Base-by-base conservation (phyloP, 2,888 invertebrate genomes). In the Latrodectus hesperus region DNA sequence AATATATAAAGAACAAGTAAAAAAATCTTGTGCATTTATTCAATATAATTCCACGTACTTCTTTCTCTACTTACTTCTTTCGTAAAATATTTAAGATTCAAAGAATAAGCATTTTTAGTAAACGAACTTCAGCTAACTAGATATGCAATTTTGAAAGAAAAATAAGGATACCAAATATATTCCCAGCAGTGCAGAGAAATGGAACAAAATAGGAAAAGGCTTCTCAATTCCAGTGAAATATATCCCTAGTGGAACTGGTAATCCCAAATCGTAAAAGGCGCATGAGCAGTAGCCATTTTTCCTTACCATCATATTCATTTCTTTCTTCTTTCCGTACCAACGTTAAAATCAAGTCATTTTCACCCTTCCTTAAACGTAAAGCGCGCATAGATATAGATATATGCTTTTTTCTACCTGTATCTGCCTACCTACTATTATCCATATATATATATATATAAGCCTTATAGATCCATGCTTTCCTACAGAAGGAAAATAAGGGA, bases 271-370 rank as follows among this genome's bases (percentile, higher is more conserved):
- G 67, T 51, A 26, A 67, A 22, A 22, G 77, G 38, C 70, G 60
- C 55, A 70, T n/a, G 26, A 70, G 55, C 22, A 38, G 11, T 9
- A 68, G 68, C 49, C 67, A 68, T 77, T 53, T 38, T 38, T 77
- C 78, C 78, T 22, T 17, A 22, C 49, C 72, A 52, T 53, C n/a
- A 9, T 14, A n/a, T 26, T 38, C 38, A 38, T 38, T 38, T 38
- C 6, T 22, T 75, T 55, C 9, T 16, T 12, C 17, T 22, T 22
- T 17, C 38, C 1, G 14, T 26, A 9, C 60, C 49, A 26, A 38
- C 38, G 38, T 38, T 38, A 38, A 75, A 75, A 75, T 72, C 52
- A 64, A 80, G 70, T 51, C 51, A 72, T 80, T 80, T 52, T 16
- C 51, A 65, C 17, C 51, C 51, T 38, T 17, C 49, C 51, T 22